Percentiles rank a stretch among this genome's conserved stretches.
Conservation (phyloP, 2,113 vertebrate genomes). For the Istiophorus platypterus region DNA sequence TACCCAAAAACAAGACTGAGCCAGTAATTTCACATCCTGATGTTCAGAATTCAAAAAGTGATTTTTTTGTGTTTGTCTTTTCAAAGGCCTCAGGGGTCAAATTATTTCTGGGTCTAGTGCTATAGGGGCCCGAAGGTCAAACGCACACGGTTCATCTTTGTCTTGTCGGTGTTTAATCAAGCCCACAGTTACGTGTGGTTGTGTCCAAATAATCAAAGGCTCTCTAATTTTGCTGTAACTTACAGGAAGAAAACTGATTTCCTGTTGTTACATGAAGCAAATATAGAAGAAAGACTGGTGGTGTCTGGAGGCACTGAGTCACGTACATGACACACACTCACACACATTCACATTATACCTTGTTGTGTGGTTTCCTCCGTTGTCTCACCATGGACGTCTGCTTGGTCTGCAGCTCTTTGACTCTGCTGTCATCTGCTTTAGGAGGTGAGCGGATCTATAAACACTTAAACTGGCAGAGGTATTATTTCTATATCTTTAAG, state of each 20-base stretch:
- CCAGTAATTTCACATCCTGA: not conserved
- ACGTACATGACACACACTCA: slow-evolving; percentile 8
- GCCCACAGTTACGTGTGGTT: not conserved
- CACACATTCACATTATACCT: not conserved
- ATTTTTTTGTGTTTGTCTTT: too few species aligned
- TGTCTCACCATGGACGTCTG: slow-evolving; percentile 58
- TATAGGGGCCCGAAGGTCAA: too few species aligned
- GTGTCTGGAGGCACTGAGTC: slow-evolving; percentile 30
- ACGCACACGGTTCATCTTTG: not conserved
- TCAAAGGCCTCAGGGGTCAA: too few species aligned
- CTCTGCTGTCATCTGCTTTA: slow-evolving; percentile 50
- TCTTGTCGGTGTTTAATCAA: not conserved
- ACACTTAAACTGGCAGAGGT: slow-evolving; percentile 5
- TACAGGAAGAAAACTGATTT: too few species aligned
- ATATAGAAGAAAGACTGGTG: not conserved
- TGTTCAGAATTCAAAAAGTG: not conserved
- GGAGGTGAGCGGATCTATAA: slow-evolving; percentile 64
- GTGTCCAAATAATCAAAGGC: too few species aligned
- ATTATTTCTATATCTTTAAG: not conserved
- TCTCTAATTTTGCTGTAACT: too few species aligned
- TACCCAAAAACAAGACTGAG: too few species aligned
- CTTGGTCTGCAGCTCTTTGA: slow-evolving; percentile 31
- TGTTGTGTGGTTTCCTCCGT: not conserved
- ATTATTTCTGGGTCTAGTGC: too few species aligned
- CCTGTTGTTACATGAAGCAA: too few species aligned